These are phyloP conservation scores for Drosophila mercatorum DNA, from an alignment of 2,888 invertebrate genomes.

Conservation along the genomic window DNA sequence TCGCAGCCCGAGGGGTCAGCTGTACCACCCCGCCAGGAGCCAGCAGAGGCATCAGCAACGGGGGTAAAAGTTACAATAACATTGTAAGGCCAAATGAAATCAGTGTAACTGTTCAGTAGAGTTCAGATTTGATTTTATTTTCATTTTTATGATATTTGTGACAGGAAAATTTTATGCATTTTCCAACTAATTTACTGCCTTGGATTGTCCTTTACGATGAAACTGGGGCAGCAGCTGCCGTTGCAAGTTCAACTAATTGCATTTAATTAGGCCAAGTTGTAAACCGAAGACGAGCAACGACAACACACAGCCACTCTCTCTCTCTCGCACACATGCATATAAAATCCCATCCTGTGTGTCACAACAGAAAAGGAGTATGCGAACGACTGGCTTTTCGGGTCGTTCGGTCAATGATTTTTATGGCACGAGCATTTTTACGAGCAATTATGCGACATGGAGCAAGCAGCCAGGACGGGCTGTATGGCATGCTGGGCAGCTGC, in stretches of 20 bases:
- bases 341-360: constrained; percentile 60
- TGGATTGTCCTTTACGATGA: constrained; percentile 27
- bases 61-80: constrained; percentile 18
- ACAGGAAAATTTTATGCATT: constrained; percentile 66
- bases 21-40: constrained; percentile 11
- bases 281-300: constrained; percentile 42
- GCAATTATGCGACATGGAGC: constrained; percentile 54
- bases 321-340: constrained; percentile 11
- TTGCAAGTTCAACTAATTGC: constrained; percentile 67
- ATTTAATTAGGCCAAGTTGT: constrained; percentile 75
- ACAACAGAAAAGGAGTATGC: constrained; percentile 54
- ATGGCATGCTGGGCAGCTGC: constrained; percentile 42
- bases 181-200: constrained; percentile 50
- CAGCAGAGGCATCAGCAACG: neutral
- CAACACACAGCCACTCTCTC: constrained; percentile 14
- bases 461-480: constrained; percentile 12
- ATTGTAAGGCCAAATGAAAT: constrained; percentile 25
- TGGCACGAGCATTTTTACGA: constrained; percentile 70
- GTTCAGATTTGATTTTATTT: constrained; percentile 33
- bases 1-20: constrained; percentile 31
- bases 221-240: constrained; percentile 40
- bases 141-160: constrained; percentile 68
- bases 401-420: constrained; percentile 71
- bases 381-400: constrained; percentile 28
- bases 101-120: constrained; percentile 16